phyloP scores from a whole-genome alignment of 2,113 vertebrate species.

The Chloropsis cyanopogon region DNA sequence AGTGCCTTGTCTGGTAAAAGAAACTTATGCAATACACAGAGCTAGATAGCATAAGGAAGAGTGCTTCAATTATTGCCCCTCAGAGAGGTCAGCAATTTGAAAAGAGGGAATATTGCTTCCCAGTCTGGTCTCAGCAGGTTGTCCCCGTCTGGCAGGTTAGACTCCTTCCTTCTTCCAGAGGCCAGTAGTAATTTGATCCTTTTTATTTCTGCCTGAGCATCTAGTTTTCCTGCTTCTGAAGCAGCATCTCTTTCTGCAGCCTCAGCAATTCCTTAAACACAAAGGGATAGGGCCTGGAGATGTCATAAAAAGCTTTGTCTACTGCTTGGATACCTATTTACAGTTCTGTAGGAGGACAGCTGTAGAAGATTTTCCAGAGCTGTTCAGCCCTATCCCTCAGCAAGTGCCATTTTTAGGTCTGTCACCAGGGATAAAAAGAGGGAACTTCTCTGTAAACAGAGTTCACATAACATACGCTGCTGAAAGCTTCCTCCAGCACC shows the following conservation, averaged over 20 bases:
- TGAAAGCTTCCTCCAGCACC: not conserved
- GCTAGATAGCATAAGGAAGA: not conserved
- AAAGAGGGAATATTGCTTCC: not conserved
- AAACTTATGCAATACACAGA: not conserved
- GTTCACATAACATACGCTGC: not conserved
- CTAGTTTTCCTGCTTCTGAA: not conserved
- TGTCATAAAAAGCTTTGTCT: not conserved
- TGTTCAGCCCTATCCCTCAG: not conserved
- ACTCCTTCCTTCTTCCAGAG: not conserved
- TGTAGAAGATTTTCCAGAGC: not conserved
- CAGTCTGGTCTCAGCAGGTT: not conserved
- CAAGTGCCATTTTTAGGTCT: conserved; percentile 10
- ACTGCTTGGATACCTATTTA: not conserved
- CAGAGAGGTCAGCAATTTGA: not conserved
- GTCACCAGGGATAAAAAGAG: not conserved
- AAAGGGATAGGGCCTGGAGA: not conserved
- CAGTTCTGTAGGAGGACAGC: not conserved
- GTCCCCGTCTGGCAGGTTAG: not conserved
- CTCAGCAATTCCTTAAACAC: not conserved
- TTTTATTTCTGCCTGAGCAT: not conserved
- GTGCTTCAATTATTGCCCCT: not conserved
- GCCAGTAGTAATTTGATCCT: not conserved
- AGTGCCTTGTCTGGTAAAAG: not conserved
- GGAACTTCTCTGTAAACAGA: not conserved
- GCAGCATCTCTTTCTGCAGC: not conserved